phyloP scores from a whole-genome alignment of 2,113 vertebrate genomes.

The Setophaga coronata region DNA sequence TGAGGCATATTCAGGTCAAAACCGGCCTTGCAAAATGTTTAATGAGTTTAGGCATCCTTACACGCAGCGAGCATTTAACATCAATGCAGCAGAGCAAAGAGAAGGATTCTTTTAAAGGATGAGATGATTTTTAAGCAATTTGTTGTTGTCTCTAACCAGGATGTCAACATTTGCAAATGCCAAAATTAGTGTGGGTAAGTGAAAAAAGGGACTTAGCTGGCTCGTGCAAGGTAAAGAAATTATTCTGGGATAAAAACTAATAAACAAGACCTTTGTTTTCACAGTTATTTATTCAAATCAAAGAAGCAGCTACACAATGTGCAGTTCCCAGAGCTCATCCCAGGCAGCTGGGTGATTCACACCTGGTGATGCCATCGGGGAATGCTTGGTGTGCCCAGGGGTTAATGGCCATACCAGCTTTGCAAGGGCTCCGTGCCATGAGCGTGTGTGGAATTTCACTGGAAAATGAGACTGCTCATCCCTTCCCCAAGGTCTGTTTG shows the following conservation, averaged over 20 bases:
- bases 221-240: background rate
- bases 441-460: background rate
- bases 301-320: background rate
- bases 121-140: background rate
- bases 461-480: background rate
- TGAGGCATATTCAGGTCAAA: background rate
- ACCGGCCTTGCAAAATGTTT: background rate
- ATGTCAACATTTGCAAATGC: background rate
- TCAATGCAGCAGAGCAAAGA: background rate
- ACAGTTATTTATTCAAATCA: background rate
- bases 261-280: background rate
- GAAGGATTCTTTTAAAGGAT: background rate
- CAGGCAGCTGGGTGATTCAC: background rate
- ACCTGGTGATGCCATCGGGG: background rate
- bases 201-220: background rate
- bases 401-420: background rate
- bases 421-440: background rate
- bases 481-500: background rate
- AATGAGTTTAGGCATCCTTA: background rate
- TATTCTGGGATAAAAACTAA: background rate
- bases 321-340: background rate
- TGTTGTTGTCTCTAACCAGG: background rate
- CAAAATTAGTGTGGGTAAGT: background rate
- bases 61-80: background rate
- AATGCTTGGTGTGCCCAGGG: background rate